These are phyloP conservation scores for Guaruba guarouba DNA, from an alignment of 2,113 vertebrate species.

Conservation along the genomic window DNA sequence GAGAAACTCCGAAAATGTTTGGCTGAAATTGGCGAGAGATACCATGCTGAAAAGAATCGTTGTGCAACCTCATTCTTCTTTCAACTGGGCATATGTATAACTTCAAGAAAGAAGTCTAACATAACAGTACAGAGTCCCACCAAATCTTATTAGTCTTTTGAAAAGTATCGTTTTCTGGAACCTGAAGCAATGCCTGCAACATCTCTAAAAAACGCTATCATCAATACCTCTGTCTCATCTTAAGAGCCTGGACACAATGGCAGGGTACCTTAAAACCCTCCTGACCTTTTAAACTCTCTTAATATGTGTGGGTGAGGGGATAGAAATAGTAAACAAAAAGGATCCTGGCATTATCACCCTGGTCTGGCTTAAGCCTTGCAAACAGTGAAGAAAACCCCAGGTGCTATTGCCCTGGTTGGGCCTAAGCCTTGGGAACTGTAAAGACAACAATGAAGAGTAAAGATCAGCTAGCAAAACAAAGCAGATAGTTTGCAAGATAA, in stretches of 20 bases:
- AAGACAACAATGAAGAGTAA: too few species aligned
- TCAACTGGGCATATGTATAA: background rate
- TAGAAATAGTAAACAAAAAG: too few species aligned
- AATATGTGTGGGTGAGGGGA: too few species aligned
- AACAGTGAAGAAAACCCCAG: too few species aligned
- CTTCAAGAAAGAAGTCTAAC: background rate
- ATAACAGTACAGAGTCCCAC: background rate
- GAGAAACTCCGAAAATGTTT: background rate
- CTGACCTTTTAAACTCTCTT: background rate
- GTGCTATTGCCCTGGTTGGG: too few species aligned
- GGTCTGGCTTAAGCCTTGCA: too few species aligned
- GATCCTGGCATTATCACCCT: too few species aligned
- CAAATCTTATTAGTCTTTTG: background rate
- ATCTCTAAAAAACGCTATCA: background rate
- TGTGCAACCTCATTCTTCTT: background rate
- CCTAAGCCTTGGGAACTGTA: too few species aligned
- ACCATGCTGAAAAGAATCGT: background rate
- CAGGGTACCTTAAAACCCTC: background rate
- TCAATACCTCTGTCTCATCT: background rate
- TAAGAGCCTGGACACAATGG: background rate
- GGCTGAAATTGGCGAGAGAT: background rate
- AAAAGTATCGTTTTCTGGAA: background rate
- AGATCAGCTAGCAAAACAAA: too few species aligned
- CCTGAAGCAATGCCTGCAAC: background rate
- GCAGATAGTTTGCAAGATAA: too few species aligned